Percentiles rank a stretch among this genome's conserved stretches.
phyloP scores from a whole-genome alignment of 2,888 invertebrate species.

The Panzeria rudis region DNA sequence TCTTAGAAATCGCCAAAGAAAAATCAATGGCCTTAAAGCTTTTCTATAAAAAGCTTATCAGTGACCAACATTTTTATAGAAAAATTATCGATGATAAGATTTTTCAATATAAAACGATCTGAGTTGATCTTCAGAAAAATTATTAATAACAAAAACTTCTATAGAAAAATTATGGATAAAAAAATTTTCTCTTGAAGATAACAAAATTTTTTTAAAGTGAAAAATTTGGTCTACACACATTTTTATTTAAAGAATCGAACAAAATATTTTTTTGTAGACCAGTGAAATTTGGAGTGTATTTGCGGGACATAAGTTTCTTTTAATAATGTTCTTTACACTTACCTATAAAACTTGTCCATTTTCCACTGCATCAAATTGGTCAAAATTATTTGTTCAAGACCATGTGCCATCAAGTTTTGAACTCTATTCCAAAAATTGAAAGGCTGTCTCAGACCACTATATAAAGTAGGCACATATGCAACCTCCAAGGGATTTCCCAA shows the following conservation, averaged over 20 bases:
- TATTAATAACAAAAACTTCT: no score
- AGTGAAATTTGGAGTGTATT: no score
- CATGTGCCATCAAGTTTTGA: slow-evolving; percentile 70
- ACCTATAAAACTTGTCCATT: slow-evolving; percentile 53
- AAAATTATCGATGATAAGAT: neutral
- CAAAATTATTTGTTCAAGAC: slow-evolving; percentile 38
- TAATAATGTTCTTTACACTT: slow-evolving; percentile 33
- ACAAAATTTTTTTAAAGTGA: no score
- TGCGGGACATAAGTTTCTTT: no score
- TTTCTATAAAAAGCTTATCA: neutral
- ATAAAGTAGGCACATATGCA: slow-evolving; percentile 75
- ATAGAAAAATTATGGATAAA: no score
- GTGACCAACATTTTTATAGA: neutral
- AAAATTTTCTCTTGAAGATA: no score
- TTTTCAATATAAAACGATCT: neutral
- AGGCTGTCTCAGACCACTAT: slow-evolving; percentile 69
- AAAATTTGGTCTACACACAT: no score
- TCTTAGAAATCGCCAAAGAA: no score
- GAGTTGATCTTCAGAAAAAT: no score
- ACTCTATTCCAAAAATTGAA: slow-evolving; percentile 73
- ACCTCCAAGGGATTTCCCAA: slow-evolving; percentile 78
- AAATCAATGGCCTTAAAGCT: no score
- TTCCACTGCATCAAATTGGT: neutral
- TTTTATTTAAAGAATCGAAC: no score
- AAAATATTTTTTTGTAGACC: no score